These are phyloP conservation scores for Leiothrix lutea DNA, from an alignment of 2,113 vertebrate genomes.

Conservation along the genomic window DNA sequence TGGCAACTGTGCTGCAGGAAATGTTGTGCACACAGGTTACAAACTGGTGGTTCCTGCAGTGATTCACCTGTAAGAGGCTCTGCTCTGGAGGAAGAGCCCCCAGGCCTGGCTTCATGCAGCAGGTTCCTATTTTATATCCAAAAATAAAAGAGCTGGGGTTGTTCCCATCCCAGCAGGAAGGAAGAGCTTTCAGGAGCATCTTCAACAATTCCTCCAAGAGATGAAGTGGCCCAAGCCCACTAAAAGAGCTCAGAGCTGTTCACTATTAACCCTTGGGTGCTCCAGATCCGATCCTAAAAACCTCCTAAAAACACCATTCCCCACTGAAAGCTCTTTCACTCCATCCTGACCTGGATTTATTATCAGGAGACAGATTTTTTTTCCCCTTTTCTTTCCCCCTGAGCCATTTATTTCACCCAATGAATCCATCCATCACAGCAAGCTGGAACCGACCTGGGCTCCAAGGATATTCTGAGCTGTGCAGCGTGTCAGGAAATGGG, in stretches of 20 bases:
- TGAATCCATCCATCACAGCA: not conserved
- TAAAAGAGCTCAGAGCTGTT: not conserved
- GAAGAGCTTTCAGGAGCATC: not conserved
- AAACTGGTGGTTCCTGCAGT: not conserved
- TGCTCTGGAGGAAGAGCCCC: not conserved
- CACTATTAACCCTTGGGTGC: not conserved
- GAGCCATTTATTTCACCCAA: not conserved
- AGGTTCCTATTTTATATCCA: not conserved
- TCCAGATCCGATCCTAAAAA: not conserved
- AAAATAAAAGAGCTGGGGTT: not conserved
- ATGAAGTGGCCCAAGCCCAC: not conserved
- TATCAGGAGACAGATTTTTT: not conserved
- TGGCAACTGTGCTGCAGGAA: not conserved
- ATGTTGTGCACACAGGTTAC: rapidly evolving
- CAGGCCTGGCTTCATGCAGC: not conserved
- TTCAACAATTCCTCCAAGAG: not conserved
- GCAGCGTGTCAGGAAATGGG: constrained; percentile 44
- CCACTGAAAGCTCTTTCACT: not conserved
- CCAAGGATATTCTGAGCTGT: constrained; percentile 18
- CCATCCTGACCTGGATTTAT: constrained; percentile 25
- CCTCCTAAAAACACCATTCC: not conserved
- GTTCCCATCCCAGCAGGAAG: not conserved
- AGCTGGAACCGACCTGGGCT: not conserved
- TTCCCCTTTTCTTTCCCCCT: not conserved
- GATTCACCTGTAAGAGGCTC: not conserved